Evolutionary conservation across 2,797 vertebrate species (phyloP).

Genomic region (Adelosebastes latens): DNA sequence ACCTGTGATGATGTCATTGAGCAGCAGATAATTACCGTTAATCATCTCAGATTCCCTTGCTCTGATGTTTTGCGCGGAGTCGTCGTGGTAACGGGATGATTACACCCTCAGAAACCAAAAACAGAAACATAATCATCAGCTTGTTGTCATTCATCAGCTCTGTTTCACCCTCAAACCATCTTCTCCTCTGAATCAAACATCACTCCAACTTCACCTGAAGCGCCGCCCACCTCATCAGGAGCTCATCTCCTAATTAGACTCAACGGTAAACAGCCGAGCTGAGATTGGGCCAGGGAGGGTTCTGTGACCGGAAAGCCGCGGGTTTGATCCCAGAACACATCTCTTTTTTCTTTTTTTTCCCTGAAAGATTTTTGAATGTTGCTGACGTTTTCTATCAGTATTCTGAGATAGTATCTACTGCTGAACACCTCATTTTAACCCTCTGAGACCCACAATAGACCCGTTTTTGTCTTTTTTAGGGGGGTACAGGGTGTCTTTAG

Average conservation of each 20-base stretch:
- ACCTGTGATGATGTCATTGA: constrained; percentile 2
- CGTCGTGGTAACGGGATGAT: constrained; percentile 7
- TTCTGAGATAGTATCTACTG: not conserved
- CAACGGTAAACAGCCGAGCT: not conserved
- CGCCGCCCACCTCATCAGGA: not conserved
- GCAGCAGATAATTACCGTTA: not conserved
- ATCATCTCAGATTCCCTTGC: not conserved
- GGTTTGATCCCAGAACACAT: not conserved
- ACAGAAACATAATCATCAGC: not conserved
- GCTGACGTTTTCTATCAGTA: not conserved
- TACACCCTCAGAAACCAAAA: constrained; percentile 5
- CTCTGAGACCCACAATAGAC: too few relatives aligned
- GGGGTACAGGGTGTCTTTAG: too few relatives aligned
- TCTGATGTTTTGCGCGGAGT: not conserved
- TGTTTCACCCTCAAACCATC: not conserved
- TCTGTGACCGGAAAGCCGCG: not conserved
- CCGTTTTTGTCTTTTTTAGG: too few relatives aligned
- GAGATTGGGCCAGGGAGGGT: not conserved
- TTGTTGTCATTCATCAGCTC: not conserved
- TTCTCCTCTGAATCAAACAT: not conserved
- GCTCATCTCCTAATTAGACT: not conserved
- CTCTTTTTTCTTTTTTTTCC: too few relatives aligned
- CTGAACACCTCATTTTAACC: not conserved
- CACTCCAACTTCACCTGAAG: not conserved
- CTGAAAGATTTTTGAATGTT: not conserved